Percentiles rank a stretch among this genome's conserved stretches.
Evolutionary conservation across 2,888 invertebrate species (phyloP).

Genomic region (Morpho deidamia): DNA sequence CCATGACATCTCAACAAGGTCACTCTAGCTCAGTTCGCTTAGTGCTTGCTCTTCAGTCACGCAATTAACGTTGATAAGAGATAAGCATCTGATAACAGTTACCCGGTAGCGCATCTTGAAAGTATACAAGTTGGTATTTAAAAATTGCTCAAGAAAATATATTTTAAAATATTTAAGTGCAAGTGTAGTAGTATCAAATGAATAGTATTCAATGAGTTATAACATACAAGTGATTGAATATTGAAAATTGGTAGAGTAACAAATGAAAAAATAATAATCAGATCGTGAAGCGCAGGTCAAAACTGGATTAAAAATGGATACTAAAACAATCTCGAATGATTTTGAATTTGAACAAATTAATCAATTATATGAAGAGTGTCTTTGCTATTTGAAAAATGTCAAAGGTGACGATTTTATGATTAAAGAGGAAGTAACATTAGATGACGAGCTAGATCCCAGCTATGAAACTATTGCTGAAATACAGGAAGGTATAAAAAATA

Average conservation of each 20-base stretch:
- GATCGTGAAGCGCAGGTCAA: not conserved
- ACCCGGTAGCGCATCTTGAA: constrained; percentile 5
- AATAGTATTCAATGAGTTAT: too few relatives aligned
- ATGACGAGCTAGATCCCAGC: constrained; percentile 31
- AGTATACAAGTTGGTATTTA: not conserved
- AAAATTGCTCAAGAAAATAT: constrained; percentile 6
- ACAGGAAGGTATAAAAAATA: constrained; percentile 14
- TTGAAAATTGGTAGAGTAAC: not conserved
- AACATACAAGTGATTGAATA: too few relatives aligned
- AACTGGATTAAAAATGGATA: constrained; percentile 1
- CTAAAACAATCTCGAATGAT: constrained; percentile 32
- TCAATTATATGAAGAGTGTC: constrained; percentile 60
- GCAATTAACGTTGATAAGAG: constrained; percentile 45
- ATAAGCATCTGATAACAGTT: constrained; percentile 28
- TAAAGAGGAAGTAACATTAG: constrained; percentile 17
- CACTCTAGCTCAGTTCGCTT: constrained; percentile 31
- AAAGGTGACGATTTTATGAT: constrained; percentile 10
- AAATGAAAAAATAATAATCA: not conserved
- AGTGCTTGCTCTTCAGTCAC: constrained; percentile 31
- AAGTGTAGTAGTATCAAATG: too few relatives aligned
- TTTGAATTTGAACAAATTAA: constrained; percentile 52
- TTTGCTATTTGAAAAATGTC: constrained; percentile 48
- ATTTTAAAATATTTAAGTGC: too few relatives aligned
- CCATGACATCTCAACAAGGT: constrained; percentile 36
- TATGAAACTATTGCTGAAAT: constrained; percentile 43